Base-by-base conservation (phyloP, 2,888 invertebrate species). In the Cephus runcator region DNA sequence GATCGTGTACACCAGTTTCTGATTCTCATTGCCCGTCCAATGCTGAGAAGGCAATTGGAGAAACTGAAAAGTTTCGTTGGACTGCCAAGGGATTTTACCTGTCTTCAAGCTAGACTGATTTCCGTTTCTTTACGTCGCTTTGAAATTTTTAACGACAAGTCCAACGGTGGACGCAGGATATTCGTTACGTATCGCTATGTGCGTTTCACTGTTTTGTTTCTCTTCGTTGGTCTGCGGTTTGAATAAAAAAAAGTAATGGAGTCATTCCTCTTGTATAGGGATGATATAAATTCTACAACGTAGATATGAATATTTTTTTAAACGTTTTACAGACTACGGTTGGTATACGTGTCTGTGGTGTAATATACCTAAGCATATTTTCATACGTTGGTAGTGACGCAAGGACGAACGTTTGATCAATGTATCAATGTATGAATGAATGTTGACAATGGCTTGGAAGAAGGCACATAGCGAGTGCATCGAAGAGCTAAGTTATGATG, bases 181-280 rank as follows among this genome's bases (percentile, higher is more conserved):
- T 23, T 23, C 23, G 15, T 40, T 15, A 23, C 23, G 23, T 23
- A 56, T 56, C 23, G 56, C 2, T 23, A 9, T 23, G 82, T 80
- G 83, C 81, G 79, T 82, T 40, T 75, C 76, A 73, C 79, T 77
- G 69, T 75, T 79, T 80, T 79, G 73, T 80, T 80, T 76, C 69
- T 56, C 23, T 56, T 56, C 6, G 9, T 23, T 56, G 56, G 23
- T 23, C 56, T 56, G 23, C 9, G 4, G 0, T 9, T 56, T 0
- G 2, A 56, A 56, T 15, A 12, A 56, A 56, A 56, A 56, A 23
- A 23, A 23, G 0, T 40, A 15, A 23, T 56, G 56, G 23, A 56
- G 23, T 6, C 40, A 23, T 6, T 40, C 2, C 23, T 23, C 15
- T 56, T 56, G 23, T 23, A 9, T 2, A 23, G 56, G 56, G 56